Evolutionary conservation across 1,140 invertebrate species (phyloP).

Genomic region (Argopecten irradians): DNA sequence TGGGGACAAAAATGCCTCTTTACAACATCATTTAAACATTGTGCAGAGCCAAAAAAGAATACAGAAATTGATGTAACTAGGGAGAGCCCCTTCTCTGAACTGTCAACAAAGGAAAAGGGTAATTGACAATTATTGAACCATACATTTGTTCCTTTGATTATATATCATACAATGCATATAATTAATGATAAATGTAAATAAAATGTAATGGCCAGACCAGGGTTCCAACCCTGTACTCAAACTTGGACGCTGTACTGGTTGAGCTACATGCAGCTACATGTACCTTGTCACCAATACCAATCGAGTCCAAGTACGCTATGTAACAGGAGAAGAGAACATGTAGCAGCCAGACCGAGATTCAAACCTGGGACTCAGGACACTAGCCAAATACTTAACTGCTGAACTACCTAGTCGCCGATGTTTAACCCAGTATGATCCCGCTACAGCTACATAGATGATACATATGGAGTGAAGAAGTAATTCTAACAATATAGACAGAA

Average conservation of each 20-base stretch:
- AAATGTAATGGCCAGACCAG: no score
- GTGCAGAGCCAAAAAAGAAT: slow-evolving; percentile 41
- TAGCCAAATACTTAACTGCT: no score
- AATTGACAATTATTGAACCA: neutral
- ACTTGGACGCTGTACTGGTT: neutral
- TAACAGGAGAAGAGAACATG: no score
- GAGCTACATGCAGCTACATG: neutral
- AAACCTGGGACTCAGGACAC: no score
- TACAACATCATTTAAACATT: neutral
- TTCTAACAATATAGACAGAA: no score
- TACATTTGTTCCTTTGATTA: neutral
- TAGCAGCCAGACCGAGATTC: no score
- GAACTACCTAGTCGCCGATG: no score
- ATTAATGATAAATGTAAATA: neutral
- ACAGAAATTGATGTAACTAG: slow-evolving; percentile 59
- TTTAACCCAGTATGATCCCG: no score
- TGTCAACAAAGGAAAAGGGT: slow-evolving; percentile 64
- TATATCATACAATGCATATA: neutral
- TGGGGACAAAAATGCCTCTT: neutral
- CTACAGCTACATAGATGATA: no score
- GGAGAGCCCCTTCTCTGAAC: slow-evolving; percentile 63
- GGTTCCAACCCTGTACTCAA: no score
- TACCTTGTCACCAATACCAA: neutral
- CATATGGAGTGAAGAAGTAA: no score
- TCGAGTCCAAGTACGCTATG: neutral